Percentiles rank a stretch among this genome's conserved stretches.
Evolutionary conservation across 1,140 invertebrate species (phyloP).

Genomic region (Hypsibius dujardini): DNA sequence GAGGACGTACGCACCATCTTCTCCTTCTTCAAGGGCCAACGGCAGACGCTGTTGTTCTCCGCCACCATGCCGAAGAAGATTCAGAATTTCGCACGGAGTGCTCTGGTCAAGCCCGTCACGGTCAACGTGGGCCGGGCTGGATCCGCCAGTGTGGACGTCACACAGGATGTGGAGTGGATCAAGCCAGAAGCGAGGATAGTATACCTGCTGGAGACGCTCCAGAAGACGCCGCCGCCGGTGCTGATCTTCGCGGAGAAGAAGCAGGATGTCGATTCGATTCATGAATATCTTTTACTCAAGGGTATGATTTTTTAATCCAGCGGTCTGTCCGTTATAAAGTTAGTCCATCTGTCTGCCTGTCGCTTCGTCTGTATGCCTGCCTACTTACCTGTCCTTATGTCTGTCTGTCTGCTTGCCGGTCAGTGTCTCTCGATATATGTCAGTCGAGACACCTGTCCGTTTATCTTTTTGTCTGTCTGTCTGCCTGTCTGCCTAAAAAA

Average conservation of each 20-base stretch:
- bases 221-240: constrained; percentile 80
- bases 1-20: constrained; percentile 98
- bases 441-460: too few relatives aligned
- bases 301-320: too few relatives aligned
- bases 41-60: constrained; percentile 91
- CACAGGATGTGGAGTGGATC: constrained; percentile 92
- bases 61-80: constrained; percentile 99
- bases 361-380: too few relatives aligned
- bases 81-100: constrained; percentile 89
- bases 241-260: constrained; percentile 98
- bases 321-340: too few relatives aligned
- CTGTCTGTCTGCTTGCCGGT: too few relatives aligned
- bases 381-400: too few relatives aligned
- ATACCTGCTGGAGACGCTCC: constrained; percentile 76
- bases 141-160: constrained; percentile 87
- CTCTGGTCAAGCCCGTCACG: constrained; percentile 86
- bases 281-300: constrained; percentile 88
- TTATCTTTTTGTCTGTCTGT: too few relatives aligned
- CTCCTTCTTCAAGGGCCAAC: constrained; percentile 90
- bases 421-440: too few relatives aligned
- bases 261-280: constrained; percentile 95
- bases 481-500: too few relatives aligned
- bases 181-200: constrained; percentile 93
- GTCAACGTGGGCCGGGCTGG: constrained; percentile 98
- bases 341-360: too few relatives aligned